A percentile compares a stretch with the other conserved stretches of the same genome.
These are phyloP conservation scores for Drosophila pallidifrons DNA, from an alignment of 1,140 invertebrate genomes.

Conservation along the genomic window DNA sequence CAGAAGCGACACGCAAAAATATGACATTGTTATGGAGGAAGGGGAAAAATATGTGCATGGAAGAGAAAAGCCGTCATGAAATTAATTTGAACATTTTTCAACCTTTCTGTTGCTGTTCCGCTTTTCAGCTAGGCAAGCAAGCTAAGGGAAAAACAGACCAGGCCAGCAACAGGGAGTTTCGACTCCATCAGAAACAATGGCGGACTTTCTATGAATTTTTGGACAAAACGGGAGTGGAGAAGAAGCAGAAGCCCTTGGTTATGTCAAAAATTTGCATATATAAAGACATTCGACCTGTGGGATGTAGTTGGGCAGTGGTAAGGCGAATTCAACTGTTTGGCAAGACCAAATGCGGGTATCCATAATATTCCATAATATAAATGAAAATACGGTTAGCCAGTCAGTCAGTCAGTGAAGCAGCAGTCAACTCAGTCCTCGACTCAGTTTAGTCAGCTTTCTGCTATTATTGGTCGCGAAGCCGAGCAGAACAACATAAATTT, in stretches of 20 bases:
- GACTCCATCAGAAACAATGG: conserved; percentile 74
- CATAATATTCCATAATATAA: conserved; percentile 35
- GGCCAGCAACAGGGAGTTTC: conserved; percentile 44
- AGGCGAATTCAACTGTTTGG: conserved; percentile 7
- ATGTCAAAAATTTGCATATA: conserved; percentile 40
- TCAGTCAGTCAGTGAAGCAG: conserved; percentile 1
- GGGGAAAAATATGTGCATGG: conserved; percentile 31
- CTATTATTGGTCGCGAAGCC: conserved; percentile 53
- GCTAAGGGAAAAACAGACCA: neutral
- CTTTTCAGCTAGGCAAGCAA: conserved; percentile 34
- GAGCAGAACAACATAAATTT: conserved; percentile 51
- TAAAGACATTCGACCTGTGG: conserved; percentile 24
- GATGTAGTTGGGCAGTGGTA: too few relatives aligned
- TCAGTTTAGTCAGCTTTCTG: conserved; percentile 6
- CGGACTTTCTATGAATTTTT: conserved; percentile 57
- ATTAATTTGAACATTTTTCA: conserved; percentile 79
- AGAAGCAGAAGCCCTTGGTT: neutral
- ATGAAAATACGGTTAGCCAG: conserved; percentile 44
- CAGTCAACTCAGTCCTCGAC: conserved; percentile 45
- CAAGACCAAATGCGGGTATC: conserved; percentile 11
- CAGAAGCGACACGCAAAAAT: conserved; percentile 67
- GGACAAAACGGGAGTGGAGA: neutral
- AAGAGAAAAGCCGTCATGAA: conserved; percentile 63
- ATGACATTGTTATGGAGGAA: conserved; percentile 45
- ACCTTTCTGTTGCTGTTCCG: conserved; percentile 40